These are phyloP conservation scores for Hoplodrina blanda DNA, from an alignment of 2,888 invertebrate genomes.

Conservation along the genomic window DNA sequence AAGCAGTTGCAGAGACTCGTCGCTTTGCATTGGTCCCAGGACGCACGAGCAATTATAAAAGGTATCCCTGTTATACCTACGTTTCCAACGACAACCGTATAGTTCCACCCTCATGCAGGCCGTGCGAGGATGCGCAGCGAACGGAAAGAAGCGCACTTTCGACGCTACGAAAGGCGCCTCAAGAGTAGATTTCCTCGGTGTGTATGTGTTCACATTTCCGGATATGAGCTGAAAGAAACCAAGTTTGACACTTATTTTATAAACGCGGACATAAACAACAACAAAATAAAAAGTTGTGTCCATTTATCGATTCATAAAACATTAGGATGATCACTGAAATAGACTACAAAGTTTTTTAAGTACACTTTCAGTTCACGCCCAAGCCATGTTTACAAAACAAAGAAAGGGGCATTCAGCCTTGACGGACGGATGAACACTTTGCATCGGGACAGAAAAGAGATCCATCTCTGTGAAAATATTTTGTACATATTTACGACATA, in stretches of 20 bases:
- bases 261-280: not conserved
- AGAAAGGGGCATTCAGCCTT: slow-evolving; percentile 42
- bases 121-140: slow-evolving; percentile 95
- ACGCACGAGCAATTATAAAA: slow-evolving; percentile 75
- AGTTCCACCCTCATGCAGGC: slow-evolving; percentile 98
- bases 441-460: slow-evolving; percentile 43
- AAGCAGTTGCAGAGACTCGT: slow-evolving; percentile 66
- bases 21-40: slow-evolving; percentile 78
- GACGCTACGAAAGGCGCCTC: slow-evolving; percentile 96
- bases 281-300: not conserved
- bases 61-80: slow-evolving; percentile 80
- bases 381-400: slow-evolving; percentile 45
- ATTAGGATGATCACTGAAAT: slow-evolving; percentile 27
- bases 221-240: slow-evolving; percentile 91
- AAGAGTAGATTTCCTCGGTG: slow-evolving; percentile 92
- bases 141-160: slow-evolving; percentile 96
- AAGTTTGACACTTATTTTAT: slow-evolving; percentile 16
- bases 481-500: slow-evolving; percentile 55
- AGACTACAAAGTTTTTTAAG: slow-evolving; percentile 32
- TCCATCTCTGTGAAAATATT: slow-evolving; percentile 54
- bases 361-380: slow-evolving; percentile 28
- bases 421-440: slow-evolving; percentile 45
- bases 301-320: slow-evolving; percentile 27
- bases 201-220: slow-evolving; percentile 94
- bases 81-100: slow-evolving; percentile 94